Percentiles rank a stretch among this genome's conserved stretches.
phyloP scores from a whole-genome alignment of 1,140 invertebrate species.

The Paralvinella palmiformis region DNA sequence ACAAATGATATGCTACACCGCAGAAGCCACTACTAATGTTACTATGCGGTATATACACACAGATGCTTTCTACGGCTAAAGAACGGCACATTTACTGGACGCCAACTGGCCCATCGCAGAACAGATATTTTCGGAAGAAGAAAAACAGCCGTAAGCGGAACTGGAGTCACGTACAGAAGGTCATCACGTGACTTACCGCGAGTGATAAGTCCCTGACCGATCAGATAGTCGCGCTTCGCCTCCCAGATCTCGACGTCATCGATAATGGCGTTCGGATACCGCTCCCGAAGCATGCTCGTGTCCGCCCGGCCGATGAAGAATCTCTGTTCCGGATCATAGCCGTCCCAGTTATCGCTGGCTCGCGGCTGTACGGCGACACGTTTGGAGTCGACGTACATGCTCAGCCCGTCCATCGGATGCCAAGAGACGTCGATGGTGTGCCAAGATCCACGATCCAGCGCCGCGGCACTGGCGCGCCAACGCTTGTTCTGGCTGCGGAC shows the following conservation, averaged over 20 bases:
- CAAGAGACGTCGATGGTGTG: slow-evolving; percentile 31
- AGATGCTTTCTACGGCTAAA: no score
- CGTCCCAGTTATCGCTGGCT: slow-evolving; percentile 15
- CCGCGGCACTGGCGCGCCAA: slow-evolving; percentile 33
- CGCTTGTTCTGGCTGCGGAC: slow-evolving; percentile 32
- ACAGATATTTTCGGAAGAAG: no score
- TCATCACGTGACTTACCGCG: slow-evolving; percentile 17
- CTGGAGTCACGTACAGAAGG: no score
- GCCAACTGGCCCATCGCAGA: no score
- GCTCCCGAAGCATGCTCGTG: slow-evolving; percentile 24
- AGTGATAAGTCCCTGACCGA: slow-evolving; percentile 7
- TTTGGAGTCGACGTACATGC: slow-evolving; percentile 35
- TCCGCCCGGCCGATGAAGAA: slow-evolving; percentile 35
- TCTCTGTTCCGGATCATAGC: slow-evolving; percentile 24
- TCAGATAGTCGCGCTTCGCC: slow-evolving; percentile 28
- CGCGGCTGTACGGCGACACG: slow-evolving; percentile 27
- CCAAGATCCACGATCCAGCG: slow-evolving; percentile 32
- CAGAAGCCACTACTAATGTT: no score
- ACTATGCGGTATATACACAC: no score
- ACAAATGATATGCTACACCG: no score
- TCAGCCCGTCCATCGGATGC: slow-evolving; percentile 38
- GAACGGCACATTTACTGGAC: no score
- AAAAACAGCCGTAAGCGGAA: no score
- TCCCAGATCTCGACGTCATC: slow-evolving; percentile 42
- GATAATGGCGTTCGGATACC: slow-evolving; percentile 34